These are phyloP conservation scores for Zaprionus taronus DNA, from an alignment of 1,140 invertebrate species.

Conservation along the genomic window DNA sequence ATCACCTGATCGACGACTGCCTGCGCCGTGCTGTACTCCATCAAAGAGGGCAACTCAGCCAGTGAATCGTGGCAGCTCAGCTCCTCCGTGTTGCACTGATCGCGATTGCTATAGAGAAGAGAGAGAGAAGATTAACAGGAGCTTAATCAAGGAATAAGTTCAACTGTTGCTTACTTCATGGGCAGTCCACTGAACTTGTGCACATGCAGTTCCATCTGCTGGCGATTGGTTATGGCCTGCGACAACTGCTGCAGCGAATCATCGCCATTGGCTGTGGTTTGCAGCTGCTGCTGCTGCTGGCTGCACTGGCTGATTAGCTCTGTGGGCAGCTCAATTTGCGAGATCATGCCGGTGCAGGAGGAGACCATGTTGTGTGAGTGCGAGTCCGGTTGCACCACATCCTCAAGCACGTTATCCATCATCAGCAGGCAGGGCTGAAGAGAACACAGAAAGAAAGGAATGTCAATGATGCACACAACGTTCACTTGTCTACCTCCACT, in stretches of 20 bases:
- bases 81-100: slow-evolving; percentile 81
- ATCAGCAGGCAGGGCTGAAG: slow-evolving; percentile 88
- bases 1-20: slow-evolving; percentile 90
- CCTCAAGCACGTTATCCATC: slow-evolving; percentile 90
- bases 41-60: slow-evolving; percentile 84
- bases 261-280: slow-evolving; percentile 77
- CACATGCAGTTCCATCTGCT: slow-evolving; percentile 84
- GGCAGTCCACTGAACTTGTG: slow-evolving; percentile 67
- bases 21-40: slow-evolving; percentile 84
- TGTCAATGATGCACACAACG: background rate
- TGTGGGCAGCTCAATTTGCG: slow-evolving; percentile 81
- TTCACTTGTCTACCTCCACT: background rate
- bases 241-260: slow-evolving; percentile 89
- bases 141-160: background rate
- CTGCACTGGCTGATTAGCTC: slow-evolving; percentile 73
- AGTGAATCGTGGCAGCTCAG: slow-evolving; percentile 80
- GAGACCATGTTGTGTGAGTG: slow-evolving; percentile 89
- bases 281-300: slow-evolving; percentile 43
- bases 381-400: slow-evolving; percentile 87
- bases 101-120: slow-evolving; percentile 55
- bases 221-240: slow-evolving; percentile 87
- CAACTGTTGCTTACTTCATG: slow-evolving; percentile 56
- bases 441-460: background rate
- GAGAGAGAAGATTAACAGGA: background rate
- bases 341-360: slow-evolving; percentile 84